Evolutionary conservation across 2,888 invertebrate genomes (phyloP).

Genomic region (Andrena trimmerana): DNA sequence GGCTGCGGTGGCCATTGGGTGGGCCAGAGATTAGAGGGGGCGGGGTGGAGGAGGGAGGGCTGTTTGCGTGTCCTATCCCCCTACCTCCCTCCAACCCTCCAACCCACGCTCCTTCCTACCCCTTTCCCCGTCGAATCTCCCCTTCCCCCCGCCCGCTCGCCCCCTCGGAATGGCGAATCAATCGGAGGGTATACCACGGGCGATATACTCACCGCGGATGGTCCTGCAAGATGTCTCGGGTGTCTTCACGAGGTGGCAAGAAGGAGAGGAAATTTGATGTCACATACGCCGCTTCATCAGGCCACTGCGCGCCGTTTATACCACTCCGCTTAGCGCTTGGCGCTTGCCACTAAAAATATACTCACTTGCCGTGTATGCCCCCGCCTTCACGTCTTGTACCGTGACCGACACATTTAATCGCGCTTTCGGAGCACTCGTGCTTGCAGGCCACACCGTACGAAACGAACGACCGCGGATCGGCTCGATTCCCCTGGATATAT

Average conservation of each 20-base stretch:
- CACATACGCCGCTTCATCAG: constrained; percentile 80
- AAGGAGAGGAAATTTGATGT: constrained; percentile 76
- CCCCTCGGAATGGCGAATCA: constrained; percentile 70
- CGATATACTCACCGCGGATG: constrained; percentile 75
- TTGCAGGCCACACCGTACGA: constrained; percentile 51
- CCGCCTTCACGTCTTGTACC: constrained; percentile 79
- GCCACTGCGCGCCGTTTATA: constrained; percentile 76
- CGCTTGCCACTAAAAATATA: constrained; percentile 74
- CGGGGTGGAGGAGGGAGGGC: constrained; percentile 30
- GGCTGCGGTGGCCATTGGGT: constrained; percentile 48
- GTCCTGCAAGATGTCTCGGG: constrained; percentile 71
- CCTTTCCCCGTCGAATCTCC: background rate
- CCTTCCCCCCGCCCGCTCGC: background rate
- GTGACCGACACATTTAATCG: constrained; percentile 81
- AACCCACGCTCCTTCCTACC: no score
- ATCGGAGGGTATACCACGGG: constrained; percentile 50
- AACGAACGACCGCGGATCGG: constrained; percentile 62
- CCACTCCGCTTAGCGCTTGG: constrained; percentile 72
- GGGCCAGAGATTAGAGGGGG: constrained; percentile 20
- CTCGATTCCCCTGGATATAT: constrained; percentile 66
- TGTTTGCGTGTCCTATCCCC: constrained; percentile 31
- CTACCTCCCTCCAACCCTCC: background rate
- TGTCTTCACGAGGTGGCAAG: constrained; percentile 68
- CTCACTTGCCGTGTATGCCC: constrained; percentile 72
- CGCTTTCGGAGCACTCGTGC: constrained; percentile 70